Evolutionary conservation across 2,113 vertebrate species (phyloP).

Genomic region (Columba livia): DNA sequence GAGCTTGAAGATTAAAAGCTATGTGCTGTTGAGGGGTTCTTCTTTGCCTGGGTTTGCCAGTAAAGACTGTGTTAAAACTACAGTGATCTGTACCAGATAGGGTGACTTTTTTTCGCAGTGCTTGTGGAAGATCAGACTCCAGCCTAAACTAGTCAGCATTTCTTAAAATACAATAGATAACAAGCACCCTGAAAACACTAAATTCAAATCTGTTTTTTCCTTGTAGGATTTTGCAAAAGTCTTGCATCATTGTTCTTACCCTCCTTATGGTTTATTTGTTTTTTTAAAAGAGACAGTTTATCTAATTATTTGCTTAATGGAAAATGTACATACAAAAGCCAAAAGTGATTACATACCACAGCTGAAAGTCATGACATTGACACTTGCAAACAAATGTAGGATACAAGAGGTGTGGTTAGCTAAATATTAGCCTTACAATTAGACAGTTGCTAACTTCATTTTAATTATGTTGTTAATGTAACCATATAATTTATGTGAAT

Average conservation of each 20-base stretch:
- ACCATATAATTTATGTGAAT: not conserved
- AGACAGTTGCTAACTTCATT: not conserved
- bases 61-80: not conserved
- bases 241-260: not conserved
- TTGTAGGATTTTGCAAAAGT: not conserved
- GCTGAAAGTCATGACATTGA: not conserved
- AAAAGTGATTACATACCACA: not conserved
- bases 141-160: not conserved
- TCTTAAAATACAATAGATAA: not conserved
- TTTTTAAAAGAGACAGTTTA: not conserved
- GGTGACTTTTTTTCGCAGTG: not conserved
- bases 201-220: not conserved
- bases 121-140: not conserved
- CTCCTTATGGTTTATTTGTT: not conserved
- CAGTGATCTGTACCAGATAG: not conserved
- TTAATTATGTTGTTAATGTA: not conserved
- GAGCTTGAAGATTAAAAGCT: not conserved
- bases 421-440: not conserved
- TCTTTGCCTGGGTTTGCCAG: not conserved
- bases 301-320: not conserved
- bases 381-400: not conserved
- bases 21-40: not conserved
- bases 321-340: not conserved
- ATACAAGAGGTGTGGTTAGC: not conserved
- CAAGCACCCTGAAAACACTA: not conserved